Base-by-base conservation (phyloP, 2,113 vertebrate genomes). In the Aegithalos caudatus region DNA sequence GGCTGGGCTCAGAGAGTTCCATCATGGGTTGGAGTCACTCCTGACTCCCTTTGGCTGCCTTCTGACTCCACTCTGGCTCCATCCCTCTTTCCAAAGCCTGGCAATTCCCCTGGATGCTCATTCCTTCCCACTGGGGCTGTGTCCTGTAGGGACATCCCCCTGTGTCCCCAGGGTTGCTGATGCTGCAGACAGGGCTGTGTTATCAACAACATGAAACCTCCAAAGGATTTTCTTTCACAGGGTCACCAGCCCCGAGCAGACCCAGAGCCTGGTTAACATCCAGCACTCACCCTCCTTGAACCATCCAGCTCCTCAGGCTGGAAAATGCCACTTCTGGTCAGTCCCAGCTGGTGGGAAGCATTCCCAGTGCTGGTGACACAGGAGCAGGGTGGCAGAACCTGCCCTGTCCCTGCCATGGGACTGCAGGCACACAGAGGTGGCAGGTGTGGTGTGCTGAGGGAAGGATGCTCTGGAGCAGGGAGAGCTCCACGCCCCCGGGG, bases 341-440 rank as follows among this genome's bases (percentile, higher is more conserved):
- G n/a, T 29, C 33, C 57, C 57, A 45, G 56, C 50, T 22, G 9
- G 35, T 27, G 20, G 78, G 61, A 62, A 37, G 14, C 81, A 27
- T 37, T 51, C 27, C 50, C 0, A 3, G 56, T 5, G 15, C 65
- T 0, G 1, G 38, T 27, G 42, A 17, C 18, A 22, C 1, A 3
- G 62, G 11, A 81, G 22, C 69, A 37, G 80, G 51, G 51, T 33
- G 74, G 37, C 40, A 50, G 64, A 47, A 29, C 15, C 7, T 50
- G 65, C 54, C 54, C 44, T 35, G 54, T 42, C 54, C 54, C 54
- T 9, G 10, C 35, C 31, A 5, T 22, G 17, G 35, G 5, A 22
- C 47, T 51, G 74, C 58, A 78, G 58, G 64, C 78, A 69, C 64
- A 67, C 28, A 7, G 8, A 17, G 16, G 62, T 35, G 64, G 23